Evolutionary conservation across 2,113 vertebrate genomes (phyloP).

Genomic region (Albula goreensis): DNA sequence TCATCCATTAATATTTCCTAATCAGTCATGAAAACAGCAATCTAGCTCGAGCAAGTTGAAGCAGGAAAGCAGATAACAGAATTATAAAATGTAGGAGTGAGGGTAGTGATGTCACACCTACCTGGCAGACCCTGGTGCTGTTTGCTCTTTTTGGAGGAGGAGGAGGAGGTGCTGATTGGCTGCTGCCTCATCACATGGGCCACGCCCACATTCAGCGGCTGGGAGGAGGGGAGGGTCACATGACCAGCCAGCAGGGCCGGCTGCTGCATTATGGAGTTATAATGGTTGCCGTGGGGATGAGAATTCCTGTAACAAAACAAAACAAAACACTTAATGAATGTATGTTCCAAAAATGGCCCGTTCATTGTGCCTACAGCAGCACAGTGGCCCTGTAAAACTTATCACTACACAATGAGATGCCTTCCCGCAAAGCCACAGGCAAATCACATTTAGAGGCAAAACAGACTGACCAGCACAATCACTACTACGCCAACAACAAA

Average conservation of each 20-base stretch:
- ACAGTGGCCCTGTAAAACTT: not conserved
- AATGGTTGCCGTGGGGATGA: slow-evolving; percentile 90
- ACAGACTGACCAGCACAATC: not conserved
- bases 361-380: not conserved
- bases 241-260: slow-evolving; percentile 88
- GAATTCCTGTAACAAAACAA: slow-evolving; percentile 72
- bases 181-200: slow-evolving; percentile 98
- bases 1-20: no score
- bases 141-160: slow-evolving; percentile 88
- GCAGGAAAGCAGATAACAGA: no score
- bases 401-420: not conserved
- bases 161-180: slow-evolving; percentile 68
- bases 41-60: no score
- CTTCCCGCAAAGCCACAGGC: not conserved
- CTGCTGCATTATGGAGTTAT: slow-evolving; percentile 99
- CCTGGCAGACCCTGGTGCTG: slow-evolving; percentile 89
- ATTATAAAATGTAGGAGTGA: not conserved
- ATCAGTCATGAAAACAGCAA: no score
- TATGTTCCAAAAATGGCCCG: not conserved
- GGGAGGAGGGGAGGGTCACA: slow-evolving; percentile 87
- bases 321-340: not conserved
- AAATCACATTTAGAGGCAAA: not conserved
- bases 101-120: slow-evolving; percentile 46
- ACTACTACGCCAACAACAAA: not conserved
- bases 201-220: slow-evolving; percentile 93